These are phyloP conservation scores for Smithornis capensis DNA, from an alignment of 2,113 vertebrate species.

Conservation along the genomic window DNA sequence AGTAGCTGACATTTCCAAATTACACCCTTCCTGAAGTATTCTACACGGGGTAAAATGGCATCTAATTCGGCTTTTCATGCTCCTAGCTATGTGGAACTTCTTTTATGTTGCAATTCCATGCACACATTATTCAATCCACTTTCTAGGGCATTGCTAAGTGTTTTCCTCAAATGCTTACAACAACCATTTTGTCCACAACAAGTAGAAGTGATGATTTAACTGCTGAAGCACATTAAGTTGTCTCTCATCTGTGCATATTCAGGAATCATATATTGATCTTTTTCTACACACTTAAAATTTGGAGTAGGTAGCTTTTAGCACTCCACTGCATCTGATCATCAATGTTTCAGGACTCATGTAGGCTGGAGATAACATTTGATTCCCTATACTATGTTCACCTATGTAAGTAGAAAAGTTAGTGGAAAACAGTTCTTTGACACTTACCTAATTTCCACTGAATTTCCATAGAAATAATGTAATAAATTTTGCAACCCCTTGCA, in stretches of 20 bases:
- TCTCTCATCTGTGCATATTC: background rate
- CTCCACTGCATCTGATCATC: background rate
- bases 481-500: background rate
- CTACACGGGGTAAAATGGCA: background rate
- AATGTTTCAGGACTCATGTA: background rate
- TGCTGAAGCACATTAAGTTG: background rate
- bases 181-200: background rate
- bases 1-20: constrained; percentile 35
- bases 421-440: background rate
- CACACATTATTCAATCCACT: rapidly evolving
- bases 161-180: background rate
- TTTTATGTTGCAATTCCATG: background rate
- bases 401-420: background rate
- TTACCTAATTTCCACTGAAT: background rate
- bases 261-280: background rate
- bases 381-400: background rate
- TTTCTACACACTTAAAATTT: background rate
- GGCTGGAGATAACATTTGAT: background rate
- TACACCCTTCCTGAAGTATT: background rate
- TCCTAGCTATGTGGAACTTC: background rate
- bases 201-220: background rate
- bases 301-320: background rate
- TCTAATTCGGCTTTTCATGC: background rate
- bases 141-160: background rate
- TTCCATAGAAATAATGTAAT: background rate